These are phyloP conservation scores for Argyresthia goedartella DNA, from an alignment of 2,888 invertebrate genomes.

Conservation along the genomic window DNA sequence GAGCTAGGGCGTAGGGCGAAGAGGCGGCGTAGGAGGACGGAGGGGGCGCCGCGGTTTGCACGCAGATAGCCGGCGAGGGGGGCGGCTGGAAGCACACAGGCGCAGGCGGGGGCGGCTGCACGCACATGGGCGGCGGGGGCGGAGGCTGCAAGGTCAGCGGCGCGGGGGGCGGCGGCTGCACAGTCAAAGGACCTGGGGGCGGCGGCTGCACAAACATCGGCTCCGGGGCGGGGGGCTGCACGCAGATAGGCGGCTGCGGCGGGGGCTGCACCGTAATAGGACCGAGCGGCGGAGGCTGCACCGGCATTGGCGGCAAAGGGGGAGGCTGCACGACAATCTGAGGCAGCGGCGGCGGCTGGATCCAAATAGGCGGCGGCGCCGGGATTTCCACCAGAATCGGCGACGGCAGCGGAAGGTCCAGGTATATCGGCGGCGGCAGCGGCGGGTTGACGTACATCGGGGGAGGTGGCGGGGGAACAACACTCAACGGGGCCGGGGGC, in stretches of 20 bases:
- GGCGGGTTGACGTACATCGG: slow-evolving; percentile 34
- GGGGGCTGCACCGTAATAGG: slow-evolving; percentile 55
- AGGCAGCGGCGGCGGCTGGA: slow-evolving; percentile 49
- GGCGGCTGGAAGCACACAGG: slow-evolving; percentile 50
- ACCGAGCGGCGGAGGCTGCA: slow-evolving; percentile 44
- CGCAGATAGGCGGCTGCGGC: slow-evolving; percentile 33
- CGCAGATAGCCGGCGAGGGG: slow-evolving; percentile 38
- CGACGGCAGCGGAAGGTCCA: slow-evolving; percentile 22
- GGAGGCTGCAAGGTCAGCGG: slow-evolving; percentile 42
- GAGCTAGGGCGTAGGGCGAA: slow-evolving; percentile 19
- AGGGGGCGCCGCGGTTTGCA: slow-evolving; percentile 42
- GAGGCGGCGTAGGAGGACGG: slow-evolving; percentile 31
- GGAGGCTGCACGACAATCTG: slow-evolving; percentile 50
- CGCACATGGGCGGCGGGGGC: slow-evolving; percentile 37
- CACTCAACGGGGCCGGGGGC: slow-evolving; percentile 19
- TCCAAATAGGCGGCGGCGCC: slow-evolving; percentile 36
- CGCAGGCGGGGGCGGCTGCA: slow-evolving; percentile 43
- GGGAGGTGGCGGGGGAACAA: slow-evolving; percentile 26
- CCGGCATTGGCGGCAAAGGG: slow-evolving; percentile 44
- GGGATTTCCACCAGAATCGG: slow-evolving; percentile 26
- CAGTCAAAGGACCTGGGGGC: slow-evolving; percentile 27
- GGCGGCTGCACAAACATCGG: slow-evolving; percentile 11
- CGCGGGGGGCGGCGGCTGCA: slow-evolving; percentile 5
- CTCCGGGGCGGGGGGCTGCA: slow-evolving; percentile 36
- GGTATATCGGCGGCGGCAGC: slow-evolving; percentile 24